phyloP scores from a whole-genome alignment of 2,888 invertebrate species.

The Luperina nickerlii region DNA sequence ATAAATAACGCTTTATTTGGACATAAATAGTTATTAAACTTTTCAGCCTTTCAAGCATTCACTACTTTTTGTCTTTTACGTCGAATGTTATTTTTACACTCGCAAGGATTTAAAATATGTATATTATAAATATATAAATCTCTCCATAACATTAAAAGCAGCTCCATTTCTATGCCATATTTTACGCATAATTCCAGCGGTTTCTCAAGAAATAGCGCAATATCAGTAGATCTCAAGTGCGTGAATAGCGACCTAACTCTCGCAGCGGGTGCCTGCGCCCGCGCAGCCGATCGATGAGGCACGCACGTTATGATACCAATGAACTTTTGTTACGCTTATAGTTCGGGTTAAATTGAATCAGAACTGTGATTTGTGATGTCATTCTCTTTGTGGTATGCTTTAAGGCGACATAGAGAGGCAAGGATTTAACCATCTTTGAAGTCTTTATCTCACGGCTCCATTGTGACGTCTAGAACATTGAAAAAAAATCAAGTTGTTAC shows the following conservation, averaged over 20 bases:
- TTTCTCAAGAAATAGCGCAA: constrained; percentile 44
- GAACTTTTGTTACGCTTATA: constrained; percentile 27
- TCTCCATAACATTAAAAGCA: constrained; percentile 7
- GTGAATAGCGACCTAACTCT: constrained; percentile 44
- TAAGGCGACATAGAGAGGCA: not conserved
- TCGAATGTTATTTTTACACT: not conserved
- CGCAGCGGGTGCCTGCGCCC: constrained; percentile 48
- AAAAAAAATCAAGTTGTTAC: not conserved
- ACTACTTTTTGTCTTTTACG: not conserved
- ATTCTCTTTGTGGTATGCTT: constrained; percentile 5
- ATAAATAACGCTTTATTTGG: not conserved
- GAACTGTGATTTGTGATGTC: constrained; percentile 7
- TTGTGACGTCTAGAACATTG: not conserved
- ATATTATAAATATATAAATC: not conserved
- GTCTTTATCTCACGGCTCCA: too few relatives aligned
- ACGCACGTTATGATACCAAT: constrained; percentile 42
- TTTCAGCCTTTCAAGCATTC: constrained; percentile 5
- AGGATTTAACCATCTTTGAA: not conserved
- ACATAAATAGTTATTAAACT: constrained; percentile 1
- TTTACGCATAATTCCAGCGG: constrained; percentile 37
- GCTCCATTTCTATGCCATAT: constrained; percentile 37
- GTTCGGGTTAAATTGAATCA: constrained; percentile 23
- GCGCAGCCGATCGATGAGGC: constrained; percentile 54
- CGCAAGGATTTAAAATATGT: not conserved
- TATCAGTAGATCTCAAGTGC: constrained; percentile 51